A percentile compares a stretch with the other conserved stretches of the same genome.
These are phyloP conservation scores for Sitodiplosis mosellana DNA, from an alignment of 1,140 invertebrate species.

Conservation along the genomic window DNA sequence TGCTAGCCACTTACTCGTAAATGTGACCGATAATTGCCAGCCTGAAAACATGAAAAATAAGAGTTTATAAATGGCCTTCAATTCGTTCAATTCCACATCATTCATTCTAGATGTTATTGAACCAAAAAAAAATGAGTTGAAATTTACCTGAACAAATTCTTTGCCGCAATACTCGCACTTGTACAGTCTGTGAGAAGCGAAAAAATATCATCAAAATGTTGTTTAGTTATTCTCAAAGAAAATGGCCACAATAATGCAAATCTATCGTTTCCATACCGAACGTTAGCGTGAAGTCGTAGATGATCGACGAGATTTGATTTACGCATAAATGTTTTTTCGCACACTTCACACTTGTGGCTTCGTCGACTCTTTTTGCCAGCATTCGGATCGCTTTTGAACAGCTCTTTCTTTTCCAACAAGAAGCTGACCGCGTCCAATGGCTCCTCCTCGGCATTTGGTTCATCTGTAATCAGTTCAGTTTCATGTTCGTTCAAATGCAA, in stretches of 20 bases:
- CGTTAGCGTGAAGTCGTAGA: constrained; percentile 22
- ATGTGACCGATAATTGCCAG: constrained; percentile 35
- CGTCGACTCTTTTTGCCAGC: constrained; percentile 25
- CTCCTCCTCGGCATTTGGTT: too few relatives aligned
- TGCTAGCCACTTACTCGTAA: constrained; percentile 19
- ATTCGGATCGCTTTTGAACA: background rate
- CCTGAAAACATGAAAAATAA: constrained; percentile 10
- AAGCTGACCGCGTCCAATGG: background rate
- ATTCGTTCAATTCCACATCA: too few relatives aligned
- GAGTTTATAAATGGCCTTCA: too few relatives aligned
- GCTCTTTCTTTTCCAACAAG: background rate
- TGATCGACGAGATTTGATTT: constrained; percentile 37
- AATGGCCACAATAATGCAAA: too few relatives aligned
- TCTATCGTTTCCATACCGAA: constrained; percentile 30
- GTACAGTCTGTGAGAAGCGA: constrained; percentile 9
- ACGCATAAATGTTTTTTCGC: constrained; percentile 31
- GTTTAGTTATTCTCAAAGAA: too few relatives aligned
- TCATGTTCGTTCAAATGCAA: too few relatives aligned
- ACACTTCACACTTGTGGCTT: constrained; percentile 31
- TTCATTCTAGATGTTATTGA: too few relatives aligned
- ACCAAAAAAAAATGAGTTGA: too few relatives aligned
- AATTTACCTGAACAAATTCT: constrained; percentile 24
- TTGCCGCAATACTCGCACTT: constrained; percentile 29
- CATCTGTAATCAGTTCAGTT: too few relatives aligned
- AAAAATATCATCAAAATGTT: too few relatives aligned